Evolutionary conservation across 2,113 vertebrate species (phyloP).

Genomic region (Cephalophus harveyi): DNA sequence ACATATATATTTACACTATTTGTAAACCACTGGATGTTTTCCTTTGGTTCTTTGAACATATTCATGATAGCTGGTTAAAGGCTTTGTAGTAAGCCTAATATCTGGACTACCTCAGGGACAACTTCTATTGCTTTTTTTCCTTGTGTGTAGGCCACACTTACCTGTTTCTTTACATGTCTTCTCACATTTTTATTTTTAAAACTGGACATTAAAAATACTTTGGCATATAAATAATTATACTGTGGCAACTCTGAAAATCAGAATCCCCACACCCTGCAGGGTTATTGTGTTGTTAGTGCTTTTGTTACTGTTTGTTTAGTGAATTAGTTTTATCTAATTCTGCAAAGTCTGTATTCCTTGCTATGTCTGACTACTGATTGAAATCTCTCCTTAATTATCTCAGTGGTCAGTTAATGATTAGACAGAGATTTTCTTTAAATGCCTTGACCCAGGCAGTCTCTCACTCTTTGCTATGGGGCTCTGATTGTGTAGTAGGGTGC

Average conservation of each 20-base stretch:
- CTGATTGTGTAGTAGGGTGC: background rate
- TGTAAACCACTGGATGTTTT: background rate
- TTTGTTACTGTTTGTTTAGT: background rate
- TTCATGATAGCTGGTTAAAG: background rate
- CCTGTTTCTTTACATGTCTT: background rate
- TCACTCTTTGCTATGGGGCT: background rate
- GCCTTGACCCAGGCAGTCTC: background rate
- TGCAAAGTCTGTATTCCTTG: background rate
- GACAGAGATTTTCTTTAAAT: background rate
- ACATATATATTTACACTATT: background rate
- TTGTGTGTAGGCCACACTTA: background rate
- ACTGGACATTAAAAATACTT: background rate
- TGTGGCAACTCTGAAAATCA: background rate
- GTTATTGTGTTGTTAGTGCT: background rate
- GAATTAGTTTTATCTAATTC: background rate
- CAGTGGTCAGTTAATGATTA: background rate
- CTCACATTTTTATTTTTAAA: background rate
- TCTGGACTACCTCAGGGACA: background rate
- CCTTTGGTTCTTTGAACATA: background rate
- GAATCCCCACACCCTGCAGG: fast-evolving
- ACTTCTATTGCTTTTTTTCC: background rate
- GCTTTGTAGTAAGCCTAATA: background rate
- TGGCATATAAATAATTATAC: background rate
- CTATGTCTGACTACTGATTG: background rate
- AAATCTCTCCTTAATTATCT: background rate